A percentile compares a stretch with the other conserved stretches of the same genome.
Conservation (phyloP, 2,797 vertebrate genomes). For the Antennarius maculatus region DNA sequence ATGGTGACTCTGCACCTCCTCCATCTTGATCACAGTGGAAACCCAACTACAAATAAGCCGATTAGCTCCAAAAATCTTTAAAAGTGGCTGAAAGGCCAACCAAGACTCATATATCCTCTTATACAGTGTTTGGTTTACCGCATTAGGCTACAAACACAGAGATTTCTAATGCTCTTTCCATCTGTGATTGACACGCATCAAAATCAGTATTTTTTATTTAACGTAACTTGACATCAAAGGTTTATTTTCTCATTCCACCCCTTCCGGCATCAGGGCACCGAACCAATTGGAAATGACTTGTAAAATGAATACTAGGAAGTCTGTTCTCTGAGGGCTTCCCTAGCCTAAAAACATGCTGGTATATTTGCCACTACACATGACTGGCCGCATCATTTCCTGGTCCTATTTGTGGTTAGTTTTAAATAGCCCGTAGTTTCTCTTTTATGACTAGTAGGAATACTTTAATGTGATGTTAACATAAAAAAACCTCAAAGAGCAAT, state of each 20-base stretch:
- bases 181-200: conserved; percentile 3
- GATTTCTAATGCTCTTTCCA: conserved; percentile 17
- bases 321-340: conserved; percentile 53
- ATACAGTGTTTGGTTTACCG: conserved; percentile 16
- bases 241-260: conserved; percentile 46
- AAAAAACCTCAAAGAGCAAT: background rate
- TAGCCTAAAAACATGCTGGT: conserved; percentile 21
- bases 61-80: conserved; percentile 66
- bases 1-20: conserved; percentile 7
- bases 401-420: conserved; percentile 28
- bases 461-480: background rate
- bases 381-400: conserved; percentile 16
- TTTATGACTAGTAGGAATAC: background rate
- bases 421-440: conserved; percentile 23
- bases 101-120: conserved; percentile 52
- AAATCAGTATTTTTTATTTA: conserved; percentile 53
- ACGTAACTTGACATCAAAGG: conserved; percentile 47
- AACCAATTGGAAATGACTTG: conserved; percentile 48
- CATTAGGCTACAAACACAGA: conserved; percentile 31
- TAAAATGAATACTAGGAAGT: conserved; percentile 51
- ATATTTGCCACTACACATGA: conserved; percentile 34
- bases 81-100: conserved; percentile 40
- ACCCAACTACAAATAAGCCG: conserved; percentile 53
- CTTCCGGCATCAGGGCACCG: conserved; percentile 36
- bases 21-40: conserved; percentile 14